These are phyloP conservation scores for Philereme transversata DNA, from an alignment of 2,888 invertebrate species.

Conservation along the genomic window DNA sequence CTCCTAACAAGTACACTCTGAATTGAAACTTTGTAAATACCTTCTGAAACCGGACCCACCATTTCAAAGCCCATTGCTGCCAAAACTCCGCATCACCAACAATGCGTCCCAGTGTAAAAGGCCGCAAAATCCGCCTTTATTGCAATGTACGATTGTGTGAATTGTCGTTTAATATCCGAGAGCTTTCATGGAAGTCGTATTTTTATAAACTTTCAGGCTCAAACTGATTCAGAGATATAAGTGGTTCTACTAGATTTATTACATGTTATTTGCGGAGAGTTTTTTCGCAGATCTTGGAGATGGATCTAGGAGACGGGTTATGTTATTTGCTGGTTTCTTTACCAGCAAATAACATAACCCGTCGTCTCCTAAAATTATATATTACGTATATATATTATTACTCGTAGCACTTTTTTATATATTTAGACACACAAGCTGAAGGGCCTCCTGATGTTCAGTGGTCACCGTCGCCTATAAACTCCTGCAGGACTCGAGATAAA, in stretches of 20 bases:
- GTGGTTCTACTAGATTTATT: conserved; percentile 16
- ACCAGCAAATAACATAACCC: no score
- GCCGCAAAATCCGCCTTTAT: conserved; percentile 47
- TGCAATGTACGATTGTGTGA: conserved; percentile 52
- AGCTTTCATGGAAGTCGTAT: conserved; percentile 32
- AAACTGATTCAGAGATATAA: conserved; percentile 35
- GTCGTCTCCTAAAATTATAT: no score
- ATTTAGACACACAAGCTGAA: no score
- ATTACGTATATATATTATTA: no score
- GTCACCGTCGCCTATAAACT: no score
- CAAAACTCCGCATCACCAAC: background rate
- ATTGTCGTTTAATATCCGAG: conserved; percentile 49
- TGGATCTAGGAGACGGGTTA: no score
- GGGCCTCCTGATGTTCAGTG: no score
- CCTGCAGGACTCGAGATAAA: no score
- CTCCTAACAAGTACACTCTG: background rate
- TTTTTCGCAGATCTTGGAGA: no score
- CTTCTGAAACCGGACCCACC: background rate
- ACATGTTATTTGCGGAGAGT: background rate
- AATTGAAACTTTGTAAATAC: background rate
- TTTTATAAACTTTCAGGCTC: conserved; percentile 40
- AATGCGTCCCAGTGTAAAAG: conserved; percentile 30
- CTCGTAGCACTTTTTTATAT: no score
- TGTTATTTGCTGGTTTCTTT: no score
- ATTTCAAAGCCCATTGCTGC: background rate